Evolutionary conservation across 2,888 invertebrate species (phyloP).

Genomic region (Synanthedon formicaeformis): DNA sequence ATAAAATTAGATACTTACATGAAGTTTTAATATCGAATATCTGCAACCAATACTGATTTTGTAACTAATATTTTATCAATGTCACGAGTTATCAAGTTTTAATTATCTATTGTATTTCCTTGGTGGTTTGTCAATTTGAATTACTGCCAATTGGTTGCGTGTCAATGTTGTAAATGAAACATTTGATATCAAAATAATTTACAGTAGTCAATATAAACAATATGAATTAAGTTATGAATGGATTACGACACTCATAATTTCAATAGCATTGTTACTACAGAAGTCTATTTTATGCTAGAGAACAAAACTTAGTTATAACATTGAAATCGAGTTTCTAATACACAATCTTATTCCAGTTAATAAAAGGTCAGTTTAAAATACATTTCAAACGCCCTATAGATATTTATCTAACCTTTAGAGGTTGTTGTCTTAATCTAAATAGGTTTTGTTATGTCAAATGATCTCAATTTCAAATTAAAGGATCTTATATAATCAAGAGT

Average conservation of each 20-base stretch:
- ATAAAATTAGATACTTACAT: not conserved
- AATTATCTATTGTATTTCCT: conserved; percentile 5
- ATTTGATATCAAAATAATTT: conserved; percentile 2
- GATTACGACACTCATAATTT: not conserved
- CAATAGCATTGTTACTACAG: too few species aligned
- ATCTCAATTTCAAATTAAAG: too few species aligned
- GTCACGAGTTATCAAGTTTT: conserved; percentile 12
- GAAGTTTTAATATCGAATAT: not conserved
- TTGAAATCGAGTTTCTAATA: too few species aligned
- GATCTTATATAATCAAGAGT: too few species aligned
- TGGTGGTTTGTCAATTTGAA: conserved; percentile 5
- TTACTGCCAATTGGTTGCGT: conserved; percentile 1
- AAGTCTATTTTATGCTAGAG: too few species aligned
- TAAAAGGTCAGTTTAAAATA: too few species aligned
- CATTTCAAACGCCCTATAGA: too few species aligned
- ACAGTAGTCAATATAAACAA: conserved; percentile 1
- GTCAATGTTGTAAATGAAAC: not conserved
- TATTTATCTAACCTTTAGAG: too few species aligned
- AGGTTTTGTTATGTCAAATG: too few species aligned
- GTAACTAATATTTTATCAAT: conserved; percentile 9
- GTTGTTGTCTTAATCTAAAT: too few species aligned
- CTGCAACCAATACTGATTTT: conserved; percentile 9
- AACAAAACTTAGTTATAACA: too few species aligned
- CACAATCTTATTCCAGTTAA: too few species aligned
- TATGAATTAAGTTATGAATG: conserved; percentile 2